Conservation (phyloP, 2,888 invertebrate species). For the Apotomis turbidana region DNA sequence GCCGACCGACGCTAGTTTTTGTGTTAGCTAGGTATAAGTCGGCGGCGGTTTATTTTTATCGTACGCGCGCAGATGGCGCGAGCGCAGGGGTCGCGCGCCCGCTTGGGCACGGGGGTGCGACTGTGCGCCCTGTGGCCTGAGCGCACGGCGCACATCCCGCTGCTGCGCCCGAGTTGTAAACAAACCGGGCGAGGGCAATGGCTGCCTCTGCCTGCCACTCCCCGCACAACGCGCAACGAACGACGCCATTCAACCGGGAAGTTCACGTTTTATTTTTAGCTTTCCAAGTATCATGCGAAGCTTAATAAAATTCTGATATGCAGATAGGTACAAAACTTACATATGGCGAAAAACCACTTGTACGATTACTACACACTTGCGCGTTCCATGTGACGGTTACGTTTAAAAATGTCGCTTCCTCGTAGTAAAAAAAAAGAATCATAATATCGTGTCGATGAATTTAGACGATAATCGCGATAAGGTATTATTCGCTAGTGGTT, state of each 20-base stretch:
- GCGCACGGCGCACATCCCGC: conserved; percentile 67
- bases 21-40: conserved; percentile 65
- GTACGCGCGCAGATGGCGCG: conserved; percentile 78
- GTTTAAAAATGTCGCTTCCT: conserved; percentile 2
- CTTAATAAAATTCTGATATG: conserved; percentile 49
- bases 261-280: conserved; percentile 82
- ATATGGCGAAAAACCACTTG: background rate
- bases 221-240: conserved; percentile 68
- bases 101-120: conserved; percentile 47
- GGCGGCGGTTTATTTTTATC: conserved; percentile 78
- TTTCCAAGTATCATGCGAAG: conserved; percentile 67
- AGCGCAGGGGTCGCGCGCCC: conserved; percentile 65
- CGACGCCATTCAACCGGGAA: conserved; percentile 83
- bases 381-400: conserved; percentile 13
- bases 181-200: conserved; percentile 83
- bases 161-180: conserved; percentile 73
- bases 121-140: conserved; percentile 64
- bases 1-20: conserved; percentile 64
- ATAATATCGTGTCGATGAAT: background rate
- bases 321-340: conserved; percentile 6
- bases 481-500: conserved; percentile 21
- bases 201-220: conserved; percentile 76
- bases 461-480: background rate
- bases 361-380: background rate
- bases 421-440: background rate